These are phyloP conservation scores for Acanthosoma haemorrhoidale DNA, from an alignment of 2,888 invertebrate genomes.

Conservation along the genomic window DNA sequence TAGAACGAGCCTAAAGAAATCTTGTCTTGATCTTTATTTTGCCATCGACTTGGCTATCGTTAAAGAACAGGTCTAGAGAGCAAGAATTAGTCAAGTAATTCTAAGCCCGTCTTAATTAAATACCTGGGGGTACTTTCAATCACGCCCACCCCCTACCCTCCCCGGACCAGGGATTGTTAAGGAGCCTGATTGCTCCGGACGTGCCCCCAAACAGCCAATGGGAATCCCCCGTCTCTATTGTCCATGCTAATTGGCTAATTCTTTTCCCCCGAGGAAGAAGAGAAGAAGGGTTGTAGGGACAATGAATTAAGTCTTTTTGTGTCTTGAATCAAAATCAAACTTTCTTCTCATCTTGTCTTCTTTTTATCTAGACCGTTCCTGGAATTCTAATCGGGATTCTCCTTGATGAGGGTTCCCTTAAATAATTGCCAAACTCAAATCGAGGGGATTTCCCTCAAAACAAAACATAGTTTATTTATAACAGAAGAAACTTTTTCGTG, in stretches of 20 bases:
- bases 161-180: not conserved
- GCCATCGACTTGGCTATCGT: too few relatives aligned
- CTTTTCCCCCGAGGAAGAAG: not conserved
- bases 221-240: not conserved
- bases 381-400: not conserved
- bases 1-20: too few relatives aligned
- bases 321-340: constrained; percentile 12
- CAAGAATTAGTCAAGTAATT: constrained; percentile 8
- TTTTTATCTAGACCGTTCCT: not conserved
- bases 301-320: constrained; percentile 14
- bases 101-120: constrained; percentile 1
- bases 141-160: not conserved
- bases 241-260: constrained; percentile 5
- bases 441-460: too few relatives aligned
- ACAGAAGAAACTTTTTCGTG: too few relatives aligned
- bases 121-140: not conserved
- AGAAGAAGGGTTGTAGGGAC: constrained; percentile 11
- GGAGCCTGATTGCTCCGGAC: constrained; percentile 1
- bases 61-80: not conserved
- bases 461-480: too few relatives aligned
- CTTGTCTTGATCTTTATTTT: too few relatives aligned
- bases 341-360: not conserved
- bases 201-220: constrained; percentile 14
- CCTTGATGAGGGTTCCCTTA: not conserved
- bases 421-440: too few relatives aligned